Evolutionary conservation across 2,888 invertebrate genomes (phyloP).

Genomic region (Protophormia terraenovae): DNA sequence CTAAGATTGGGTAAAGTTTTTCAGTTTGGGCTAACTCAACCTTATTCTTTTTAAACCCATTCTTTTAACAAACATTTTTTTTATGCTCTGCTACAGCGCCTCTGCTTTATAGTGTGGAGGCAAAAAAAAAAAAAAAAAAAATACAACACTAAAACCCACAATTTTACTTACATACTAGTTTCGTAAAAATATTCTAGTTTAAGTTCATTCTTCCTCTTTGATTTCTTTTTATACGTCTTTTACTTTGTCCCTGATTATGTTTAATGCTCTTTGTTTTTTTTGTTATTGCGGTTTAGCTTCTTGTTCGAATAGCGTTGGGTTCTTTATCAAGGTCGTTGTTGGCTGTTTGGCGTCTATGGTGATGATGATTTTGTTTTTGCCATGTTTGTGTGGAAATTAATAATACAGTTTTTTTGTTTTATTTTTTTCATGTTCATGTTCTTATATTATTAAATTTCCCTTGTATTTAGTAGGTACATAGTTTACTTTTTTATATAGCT

Average conservation of each 20-base stretch:
- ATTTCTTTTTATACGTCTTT: constrained; percentile 14
- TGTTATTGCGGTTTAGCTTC: constrained; percentile 38
- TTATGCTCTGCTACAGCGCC: neutral
- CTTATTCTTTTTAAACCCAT: constrained; percentile 38
- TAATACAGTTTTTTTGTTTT: neutral
- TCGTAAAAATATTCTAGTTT: neutral
- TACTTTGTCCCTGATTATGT: constrained; percentile 53
- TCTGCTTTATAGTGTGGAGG: neutral
- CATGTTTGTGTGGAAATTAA: neutral
- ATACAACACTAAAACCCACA: constrained; percentile 19
- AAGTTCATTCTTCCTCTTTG: constrained; percentile 26
- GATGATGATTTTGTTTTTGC: constrained; percentile 40
- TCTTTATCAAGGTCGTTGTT: constrained; percentile 79
- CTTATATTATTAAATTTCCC: constrained; percentile 1
- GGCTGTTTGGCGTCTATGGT: constrained; percentile 18
- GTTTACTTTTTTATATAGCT: neutral
- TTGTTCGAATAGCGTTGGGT: constrained; percentile 54
- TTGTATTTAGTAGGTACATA: neutral
- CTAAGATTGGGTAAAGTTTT: neutral
- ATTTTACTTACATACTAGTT: neutral
- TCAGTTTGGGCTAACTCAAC: constrained; percentile 53
- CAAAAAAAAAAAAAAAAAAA: neutral
- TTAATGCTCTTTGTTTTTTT: neutral
- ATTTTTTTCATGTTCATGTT: neutral
- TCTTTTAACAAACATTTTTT: neutral